These are phyloP conservation scores for Brachyhypopomus occidentalis DNA, from an alignment of 2,113 vertebrate species.

Conservation along the genomic window DNA sequence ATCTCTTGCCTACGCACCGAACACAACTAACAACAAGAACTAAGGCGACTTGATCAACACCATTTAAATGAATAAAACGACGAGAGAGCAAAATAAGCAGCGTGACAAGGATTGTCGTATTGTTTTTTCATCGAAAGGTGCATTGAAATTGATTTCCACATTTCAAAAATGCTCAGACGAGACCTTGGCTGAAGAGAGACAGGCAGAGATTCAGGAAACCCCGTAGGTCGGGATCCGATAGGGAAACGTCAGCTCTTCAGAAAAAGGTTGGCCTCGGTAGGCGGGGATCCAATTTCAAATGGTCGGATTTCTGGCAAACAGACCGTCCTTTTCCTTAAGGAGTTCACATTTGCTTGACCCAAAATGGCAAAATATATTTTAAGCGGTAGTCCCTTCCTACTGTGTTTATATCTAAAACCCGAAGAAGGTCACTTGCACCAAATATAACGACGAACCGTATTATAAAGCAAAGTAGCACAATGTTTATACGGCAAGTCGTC, in stretches of 20 bases:
- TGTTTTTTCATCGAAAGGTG: conserved; percentile 44
- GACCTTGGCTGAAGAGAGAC: conserved; percentile 18
- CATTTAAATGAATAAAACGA: too few relatives aligned
- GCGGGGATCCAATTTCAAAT: conserved; percentile 13
- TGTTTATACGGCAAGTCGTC: background rate
- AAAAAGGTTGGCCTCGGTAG: background rate
- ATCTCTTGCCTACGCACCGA: background rate
- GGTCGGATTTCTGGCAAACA: conserved; percentile 16
- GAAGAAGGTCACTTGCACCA: background rate
- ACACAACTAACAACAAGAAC: too few relatives aligned
- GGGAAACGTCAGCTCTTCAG: conserved; percentile 9
- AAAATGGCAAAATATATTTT: too few relatives aligned
- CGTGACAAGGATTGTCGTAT: conserved; percentile 30
- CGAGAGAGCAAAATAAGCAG: conserved; percentile 19
- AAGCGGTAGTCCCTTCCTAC: too few relatives aligned
- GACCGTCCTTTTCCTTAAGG: conserved; percentile 14
- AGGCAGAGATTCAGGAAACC: conserved; percentile 12
- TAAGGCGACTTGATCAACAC: too few relatives aligned
- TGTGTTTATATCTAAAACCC: too few relatives aligned
- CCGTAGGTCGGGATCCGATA: conserved; percentile 34
- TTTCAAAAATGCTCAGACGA: conserved; percentile 44
- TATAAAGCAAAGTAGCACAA: background rate
- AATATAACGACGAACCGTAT: conserved; percentile 23
- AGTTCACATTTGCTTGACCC: too few relatives aligned
- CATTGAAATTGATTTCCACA: conserved; percentile 49